Evolutionary conservation across 2,888 invertebrate genomes (phyloP).

Genomic region (Gari tellinella): DNA sequence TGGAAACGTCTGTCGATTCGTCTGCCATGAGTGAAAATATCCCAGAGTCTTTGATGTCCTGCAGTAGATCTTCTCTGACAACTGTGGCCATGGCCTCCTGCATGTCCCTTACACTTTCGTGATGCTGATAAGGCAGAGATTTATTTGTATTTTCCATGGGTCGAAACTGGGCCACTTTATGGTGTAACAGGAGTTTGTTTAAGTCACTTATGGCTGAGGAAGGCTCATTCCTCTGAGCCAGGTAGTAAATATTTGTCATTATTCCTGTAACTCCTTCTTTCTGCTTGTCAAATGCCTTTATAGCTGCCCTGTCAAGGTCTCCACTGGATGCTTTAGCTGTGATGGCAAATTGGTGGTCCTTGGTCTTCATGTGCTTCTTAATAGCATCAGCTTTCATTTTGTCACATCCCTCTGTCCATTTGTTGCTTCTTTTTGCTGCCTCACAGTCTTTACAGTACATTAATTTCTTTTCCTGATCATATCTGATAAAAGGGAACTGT

Average conservation of each 20-base stretch:
- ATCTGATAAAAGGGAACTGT: no score
- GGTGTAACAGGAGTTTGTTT: slow-evolving; percentile 9
- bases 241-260: slow-evolving; percentile 16
- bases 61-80: slow-evolving; percentile 2
- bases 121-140: no score
- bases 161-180: slow-evolving; percentile 2
- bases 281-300: slow-evolving; percentile 3
- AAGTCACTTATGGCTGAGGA: slow-evolving; percentile 1
- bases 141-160: not conserved
- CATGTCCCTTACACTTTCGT: slow-evolving; percentile 7
- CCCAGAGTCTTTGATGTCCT: slow-evolving; percentile 3
- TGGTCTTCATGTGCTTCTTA: no score
- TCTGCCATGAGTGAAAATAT: slow-evolving; percentile 11
- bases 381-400: no score
- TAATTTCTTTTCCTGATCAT: no score
- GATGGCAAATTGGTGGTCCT: no score
- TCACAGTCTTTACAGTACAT: no score
- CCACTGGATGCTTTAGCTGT: slow-evolving; percentile 1
- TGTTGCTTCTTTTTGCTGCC: no score
- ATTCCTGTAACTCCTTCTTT: not conserved
- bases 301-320: not conserved
- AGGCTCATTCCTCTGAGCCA: slow-evolving; percentile 14
- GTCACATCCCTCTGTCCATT: no score
- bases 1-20: slow-evolving; percentile 17
- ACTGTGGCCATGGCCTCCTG: slow-evolving; percentile 9